Evolutionary conservation across 2,113 vertebrate genomes (phyloP).

Genomic region (Piaya cayana): DNA sequence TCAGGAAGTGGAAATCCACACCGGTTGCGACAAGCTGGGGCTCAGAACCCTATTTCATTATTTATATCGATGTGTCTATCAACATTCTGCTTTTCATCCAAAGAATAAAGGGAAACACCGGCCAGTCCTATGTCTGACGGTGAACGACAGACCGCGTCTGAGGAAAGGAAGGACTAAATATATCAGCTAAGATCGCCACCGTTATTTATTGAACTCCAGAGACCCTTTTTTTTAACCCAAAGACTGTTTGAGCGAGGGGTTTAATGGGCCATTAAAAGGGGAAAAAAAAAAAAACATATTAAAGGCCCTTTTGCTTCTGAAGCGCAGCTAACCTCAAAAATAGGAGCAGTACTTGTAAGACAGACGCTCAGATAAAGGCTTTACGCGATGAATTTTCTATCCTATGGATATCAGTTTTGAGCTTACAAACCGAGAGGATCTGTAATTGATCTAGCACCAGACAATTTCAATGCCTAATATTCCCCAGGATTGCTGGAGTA

Average conservation of each 20-base stretch:
- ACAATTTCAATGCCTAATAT: conserved; percentile 83
- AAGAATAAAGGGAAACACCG: conserved; percentile 67
- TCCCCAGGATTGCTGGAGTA: conserved; percentile 83
- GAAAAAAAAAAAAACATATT: background rate
- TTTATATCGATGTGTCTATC: conserved; percentile 71
- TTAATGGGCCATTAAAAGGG: conserved; percentile 56
- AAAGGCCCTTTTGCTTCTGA: conserved; percentile 56
- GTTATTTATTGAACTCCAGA: conserved; percentile 65
- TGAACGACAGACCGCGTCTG: conserved; percentile 46
- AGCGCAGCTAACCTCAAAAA: conserved; percentile 60
- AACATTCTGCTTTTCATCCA: conserved; percentile 66
- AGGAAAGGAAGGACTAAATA: conserved; percentile 57
- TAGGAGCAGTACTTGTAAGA: conserved; percentile 39
- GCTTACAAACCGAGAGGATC: conserved; percentile 37
- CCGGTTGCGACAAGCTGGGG: conserved; percentile 61
- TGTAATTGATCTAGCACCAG: conserved; percentile 65
- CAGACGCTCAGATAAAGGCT: conserved; percentile 24
- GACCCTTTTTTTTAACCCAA: conserved; percentile 64
- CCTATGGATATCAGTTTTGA: conserved; percentile 76
- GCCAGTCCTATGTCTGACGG: conserved; percentile 35
- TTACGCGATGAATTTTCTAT: conserved; percentile 51
- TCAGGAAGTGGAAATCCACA: conserved; percentile 69
- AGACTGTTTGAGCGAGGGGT: conserved; percentile 62
- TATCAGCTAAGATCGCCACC: conserved; percentile 35
- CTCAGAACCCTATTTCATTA: conserved; percentile 66